Percentiles rank a stretch among this genome's conserved stretches.
Evolutionary conservation across 1,140 invertebrate genomes (phyloP).

Genomic region (Drosophila funebris): DNA sequence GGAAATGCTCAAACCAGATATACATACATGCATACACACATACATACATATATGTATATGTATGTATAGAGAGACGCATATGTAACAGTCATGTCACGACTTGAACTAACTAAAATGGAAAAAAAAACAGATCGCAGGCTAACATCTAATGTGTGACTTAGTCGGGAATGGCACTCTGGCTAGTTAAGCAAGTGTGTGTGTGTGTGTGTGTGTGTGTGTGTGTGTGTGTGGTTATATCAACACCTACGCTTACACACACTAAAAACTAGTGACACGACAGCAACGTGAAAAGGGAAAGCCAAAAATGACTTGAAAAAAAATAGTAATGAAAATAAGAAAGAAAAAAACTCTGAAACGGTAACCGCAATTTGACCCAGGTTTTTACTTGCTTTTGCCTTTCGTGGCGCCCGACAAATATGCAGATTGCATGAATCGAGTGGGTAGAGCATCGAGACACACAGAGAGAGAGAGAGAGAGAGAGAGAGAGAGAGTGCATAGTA

Average conservation of each 20-base stretch:
- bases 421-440: constrained; percentile 59
- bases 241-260: constrained; percentile 54
- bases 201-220: constrained; percentile 18
- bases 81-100: constrained; percentile 47
- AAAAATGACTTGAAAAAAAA: constrained; percentile 10
- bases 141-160: constrained; percentile 32
- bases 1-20: neutral
- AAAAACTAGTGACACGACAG: constrained; percentile 26
- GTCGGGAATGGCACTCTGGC: constrained; percentile 17
- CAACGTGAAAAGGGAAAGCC: constrained; percentile 2
- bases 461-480: neutral
- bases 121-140: constrained; percentile 38
- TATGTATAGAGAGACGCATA: constrained; percentile 24
- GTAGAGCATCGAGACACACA: neutral
- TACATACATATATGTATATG: neutral
- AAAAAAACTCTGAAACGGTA: constrained; percentile 38
- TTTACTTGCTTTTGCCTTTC: constrained; percentile 68
- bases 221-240: constrained; percentile 63
- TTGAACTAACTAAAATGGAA: constrained; percentile 4
- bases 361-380: constrained; percentile 77
- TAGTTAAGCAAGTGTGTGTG: constrained; percentile 8
- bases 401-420: constrained; percentile 77
- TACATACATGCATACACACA: too few relatives aligned
- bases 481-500: neutral
- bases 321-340: constrained; percentile 4